These are phyloP conservation scores for Lochmaea crataegi DNA, from an alignment of 2,888 invertebrate species.

Conservation along the genomic window DNA sequence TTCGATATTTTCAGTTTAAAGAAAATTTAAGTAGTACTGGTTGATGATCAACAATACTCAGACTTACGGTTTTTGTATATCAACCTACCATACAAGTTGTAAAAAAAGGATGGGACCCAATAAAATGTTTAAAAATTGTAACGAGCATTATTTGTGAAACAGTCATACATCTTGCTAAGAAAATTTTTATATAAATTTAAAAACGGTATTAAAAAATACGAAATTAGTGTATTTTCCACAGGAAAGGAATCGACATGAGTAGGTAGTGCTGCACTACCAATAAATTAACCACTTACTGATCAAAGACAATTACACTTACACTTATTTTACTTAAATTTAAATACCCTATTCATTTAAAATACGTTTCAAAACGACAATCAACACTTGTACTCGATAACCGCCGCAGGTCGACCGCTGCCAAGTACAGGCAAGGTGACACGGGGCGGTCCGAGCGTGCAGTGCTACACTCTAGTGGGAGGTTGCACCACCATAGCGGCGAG, in stretches of 20 bases:
- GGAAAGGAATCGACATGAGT: not conserved
- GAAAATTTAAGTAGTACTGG: too few relatives aligned
- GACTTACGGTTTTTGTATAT: too few relatives aligned
- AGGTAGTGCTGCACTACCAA: not conserved
- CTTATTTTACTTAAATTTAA: not conserved
- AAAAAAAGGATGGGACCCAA: too few relatives aligned
- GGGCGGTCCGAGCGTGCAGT: conserved; percentile 62
- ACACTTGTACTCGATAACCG: conserved; percentile 64
- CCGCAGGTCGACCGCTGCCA: conserved; percentile 59
- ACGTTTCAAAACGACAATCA: conserved; percentile 55
- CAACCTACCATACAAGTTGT: too few relatives aligned
- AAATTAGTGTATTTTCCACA: not conserved
- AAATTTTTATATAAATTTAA: too few relatives aligned
- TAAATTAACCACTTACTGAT: not conserved
- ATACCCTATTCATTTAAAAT: conserved; percentile 6
- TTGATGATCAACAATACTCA: too few relatives aligned
- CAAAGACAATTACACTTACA: not conserved
- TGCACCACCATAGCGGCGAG: conserved; percentile 90
- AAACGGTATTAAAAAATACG: not conserved
- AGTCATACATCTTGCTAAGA: too few relatives aligned
- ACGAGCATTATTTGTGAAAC: too few relatives aligned
- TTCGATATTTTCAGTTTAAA: too few relatives aligned
- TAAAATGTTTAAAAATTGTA: too few relatives aligned
- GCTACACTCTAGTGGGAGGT: conserved; percentile 86
- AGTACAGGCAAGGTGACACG: conserved; percentile 49